Base-by-base conservation (phyloP, 2,797 vertebrate species). In the Acestrorhynchus altus region DNA sequence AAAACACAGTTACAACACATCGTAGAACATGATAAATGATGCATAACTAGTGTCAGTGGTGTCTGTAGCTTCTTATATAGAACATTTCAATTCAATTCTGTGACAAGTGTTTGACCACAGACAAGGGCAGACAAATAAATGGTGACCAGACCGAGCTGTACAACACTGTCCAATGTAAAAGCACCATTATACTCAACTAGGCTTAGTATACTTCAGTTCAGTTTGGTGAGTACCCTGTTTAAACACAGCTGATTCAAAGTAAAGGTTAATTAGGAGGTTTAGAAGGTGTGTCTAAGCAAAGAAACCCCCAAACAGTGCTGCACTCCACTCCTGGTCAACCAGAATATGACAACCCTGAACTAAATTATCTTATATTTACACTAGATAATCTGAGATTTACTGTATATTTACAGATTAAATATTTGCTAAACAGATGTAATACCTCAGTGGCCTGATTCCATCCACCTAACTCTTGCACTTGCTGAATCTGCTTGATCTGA, bases 401-500 rank as follows among this genome's bases (percentile, higher is more conserved):
- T 65, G 20, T 16, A 16, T 24, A 16, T 66, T 26, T 66, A 8
- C 40, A 26, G 44, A 59, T 39, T 4, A 22, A 57, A 59, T 15
- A 61, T 66, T 63, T 49, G 31, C n/a, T 57, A 16, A 15, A 26
- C 12, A 16, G 59, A 57, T 88, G 10, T 44, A 64, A 63, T 90
- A 97, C 96, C 94, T 98, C 95, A 70, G 88, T 78, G 31, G 87
- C 71, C 77, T 93, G 94, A 81, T 90, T 93, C 96, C 96, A 95
- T 81, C 93, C 93, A 74, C 95, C 94, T 54, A 92, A 83, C 81
- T 96, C 96, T 83, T 95, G 91, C 80, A 94, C 94, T 85, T 95
- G 95, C 88, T 96, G 96, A 88, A 92, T 97, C 87, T 96, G 95
- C 79, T 96, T 96, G 87, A 98, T 95, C 88, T 97, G 95, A 91